Evolutionary conservation across 2,797 vertebrate genomes (phyloP).

Genomic region (Vireo griseus): DNA sequence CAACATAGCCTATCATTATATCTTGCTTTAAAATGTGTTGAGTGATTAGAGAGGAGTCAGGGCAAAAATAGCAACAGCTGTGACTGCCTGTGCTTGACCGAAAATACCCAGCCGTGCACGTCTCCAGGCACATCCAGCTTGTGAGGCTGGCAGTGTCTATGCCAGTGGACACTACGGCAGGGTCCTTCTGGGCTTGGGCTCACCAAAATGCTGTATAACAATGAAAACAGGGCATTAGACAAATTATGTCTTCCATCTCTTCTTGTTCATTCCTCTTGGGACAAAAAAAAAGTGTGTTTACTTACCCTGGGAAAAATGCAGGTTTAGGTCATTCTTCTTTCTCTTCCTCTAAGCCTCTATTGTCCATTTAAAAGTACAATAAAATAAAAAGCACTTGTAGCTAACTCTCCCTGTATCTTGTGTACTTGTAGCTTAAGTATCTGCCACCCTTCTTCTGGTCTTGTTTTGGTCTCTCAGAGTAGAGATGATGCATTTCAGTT

Average conservation of each 20-base stretch:
- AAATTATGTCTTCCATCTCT: neutral
- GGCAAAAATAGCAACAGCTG: constrained; percentile 44
- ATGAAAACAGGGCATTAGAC: neutral
- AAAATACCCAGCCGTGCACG: neutral
- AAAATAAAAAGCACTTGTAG: neutral
- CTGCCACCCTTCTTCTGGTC: neutral
- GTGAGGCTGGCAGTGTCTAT: neutral
- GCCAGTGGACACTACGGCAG: neutral
- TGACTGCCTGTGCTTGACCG: constrained; percentile 6
- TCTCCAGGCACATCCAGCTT: neutral
- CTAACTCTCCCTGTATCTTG: neutral
- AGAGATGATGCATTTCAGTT: neutral
- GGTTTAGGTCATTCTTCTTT: neutral
- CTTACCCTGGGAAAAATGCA: neutral
- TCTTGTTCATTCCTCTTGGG: neutral
- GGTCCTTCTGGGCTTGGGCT: neutral
- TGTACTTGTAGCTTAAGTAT: neutral
- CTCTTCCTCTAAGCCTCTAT: neutral
- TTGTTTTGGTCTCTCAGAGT: neutral
- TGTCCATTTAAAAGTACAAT: neutral
- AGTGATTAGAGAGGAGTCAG: constrained; percentile 67
- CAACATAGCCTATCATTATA: constrained; percentile 58
- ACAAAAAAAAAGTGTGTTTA: neutral
- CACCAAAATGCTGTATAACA: neutral
- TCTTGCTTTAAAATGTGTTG: constrained; percentile 66